phyloP scores from a whole-genome alignment of 2,888 invertebrate species.

The Molorchus minor region DNA sequence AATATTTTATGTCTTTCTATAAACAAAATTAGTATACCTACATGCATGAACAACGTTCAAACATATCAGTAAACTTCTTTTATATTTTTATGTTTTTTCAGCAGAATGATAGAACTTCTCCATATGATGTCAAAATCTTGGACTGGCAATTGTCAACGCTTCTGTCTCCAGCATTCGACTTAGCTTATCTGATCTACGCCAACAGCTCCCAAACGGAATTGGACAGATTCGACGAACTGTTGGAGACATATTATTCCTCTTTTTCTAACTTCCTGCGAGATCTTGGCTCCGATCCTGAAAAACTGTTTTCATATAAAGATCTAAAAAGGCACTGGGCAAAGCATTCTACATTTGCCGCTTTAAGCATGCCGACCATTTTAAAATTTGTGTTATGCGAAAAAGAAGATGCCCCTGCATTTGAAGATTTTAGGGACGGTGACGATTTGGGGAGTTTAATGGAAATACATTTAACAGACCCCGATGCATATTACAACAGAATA shows the following conservation, averaged over 20 bases:
- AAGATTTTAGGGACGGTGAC: not conserved
- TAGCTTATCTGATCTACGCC: constrained; percentile 4
- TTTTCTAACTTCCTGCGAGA: constrained; percentile 42
- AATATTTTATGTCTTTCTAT: too few species aligned
- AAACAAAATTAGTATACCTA: too few species aligned
- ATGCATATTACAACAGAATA: not conserved
- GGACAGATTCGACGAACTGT: constrained; percentile 46
- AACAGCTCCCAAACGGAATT: constrained; percentile 7
- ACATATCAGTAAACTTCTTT: not conserved
- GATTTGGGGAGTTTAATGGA: not conserved
- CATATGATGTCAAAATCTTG: constrained; percentile 9
- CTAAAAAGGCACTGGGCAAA: constrained; percentile 43
- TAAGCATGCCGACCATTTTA: constrained; percentile 30
- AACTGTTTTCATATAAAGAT: constrained; percentile 48
- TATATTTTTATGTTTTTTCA: not conserved
- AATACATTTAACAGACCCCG: not conserved
- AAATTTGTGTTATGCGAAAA: constrained; percentile 27
- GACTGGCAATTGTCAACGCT: constrained; percentile 17
- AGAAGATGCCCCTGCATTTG: constrained; percentile 26
- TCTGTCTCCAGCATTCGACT: constrained; percentile 49
- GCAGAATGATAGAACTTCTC: not conserved
- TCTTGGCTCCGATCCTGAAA: constrained; percentile 48
- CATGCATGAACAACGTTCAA: too few species aligned
- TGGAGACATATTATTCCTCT: constrained; percentile 49
- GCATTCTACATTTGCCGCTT: constrained; percentile 36